These are phyloP conservation scores for Denticeps clupeoides DNA, from an alignment of 2,797 vertebrate genomes.

Conservation along the genomic window DNA sequence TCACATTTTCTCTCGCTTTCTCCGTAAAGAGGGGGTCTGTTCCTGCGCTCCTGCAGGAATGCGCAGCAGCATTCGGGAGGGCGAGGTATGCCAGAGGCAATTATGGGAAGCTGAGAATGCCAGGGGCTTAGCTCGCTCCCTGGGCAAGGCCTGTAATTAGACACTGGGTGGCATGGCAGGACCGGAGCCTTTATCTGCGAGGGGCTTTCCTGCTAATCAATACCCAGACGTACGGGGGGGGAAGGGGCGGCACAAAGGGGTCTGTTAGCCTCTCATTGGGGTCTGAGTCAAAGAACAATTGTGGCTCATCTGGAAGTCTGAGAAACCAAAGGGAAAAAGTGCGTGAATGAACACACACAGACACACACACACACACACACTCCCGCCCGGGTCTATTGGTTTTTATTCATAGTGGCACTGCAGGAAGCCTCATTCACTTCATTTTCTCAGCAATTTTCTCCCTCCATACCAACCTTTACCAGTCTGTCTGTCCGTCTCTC, in stretches of 20 bases:
- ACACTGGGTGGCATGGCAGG: conserved; percentile 24
- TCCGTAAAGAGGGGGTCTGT: no score
- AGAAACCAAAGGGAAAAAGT: neutral
- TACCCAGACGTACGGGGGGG: conserved; percentile 7
- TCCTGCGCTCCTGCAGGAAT: neutral
- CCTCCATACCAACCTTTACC: no score
- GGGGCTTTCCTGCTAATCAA: conserved; percentile 19
- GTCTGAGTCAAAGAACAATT: conserved; percentile 8
- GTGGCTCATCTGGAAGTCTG: neutral
- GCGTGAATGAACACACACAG: neutral
- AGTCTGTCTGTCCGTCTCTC: no score
- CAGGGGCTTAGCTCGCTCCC: conserved; percentile 20
- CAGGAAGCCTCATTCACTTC: neutral
- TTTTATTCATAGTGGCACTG: conserved; percentile 1
- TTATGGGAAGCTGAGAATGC: conserved; percentile 24
- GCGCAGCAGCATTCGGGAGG: conserved; percentile 14
- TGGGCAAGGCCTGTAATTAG: conserved; percentile 26
- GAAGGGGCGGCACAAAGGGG: neutral
- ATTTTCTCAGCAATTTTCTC: conserved; percentile 1
- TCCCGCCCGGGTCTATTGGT: neutral
- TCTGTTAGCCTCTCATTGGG: neutral
- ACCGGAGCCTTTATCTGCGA: conserved; percentile 21
- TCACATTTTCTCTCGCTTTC: conserved; percentile 1
- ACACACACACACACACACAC: neutral
- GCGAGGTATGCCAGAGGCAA: conserved; percentile 19